These are phyloP conservation scores for Gymnarchus niloticus DNA, from an alignment of 2,113 vertebrate species.

Conservation along the genomic window DNA sequence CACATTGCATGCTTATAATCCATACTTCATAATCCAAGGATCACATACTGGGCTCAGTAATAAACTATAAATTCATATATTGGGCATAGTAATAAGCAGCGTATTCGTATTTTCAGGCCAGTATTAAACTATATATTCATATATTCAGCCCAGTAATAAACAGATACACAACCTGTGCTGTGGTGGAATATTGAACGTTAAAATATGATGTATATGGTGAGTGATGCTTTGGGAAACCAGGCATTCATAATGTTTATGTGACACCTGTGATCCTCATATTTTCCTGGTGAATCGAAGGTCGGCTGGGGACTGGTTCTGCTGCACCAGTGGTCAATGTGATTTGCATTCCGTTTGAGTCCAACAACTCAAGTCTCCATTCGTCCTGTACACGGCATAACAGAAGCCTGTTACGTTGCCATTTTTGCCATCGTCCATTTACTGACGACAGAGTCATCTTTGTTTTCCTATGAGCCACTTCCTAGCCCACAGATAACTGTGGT, in stretches of 20 bases:
- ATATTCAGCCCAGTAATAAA: background rate
- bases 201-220: background rate
- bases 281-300: background rate
- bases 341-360: too few relatives aligned
- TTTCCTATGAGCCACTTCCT: background rate
- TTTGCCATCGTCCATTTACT: background rate
- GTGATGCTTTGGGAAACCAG: background rate
- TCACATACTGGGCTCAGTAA: background rate
- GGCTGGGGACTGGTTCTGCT: background rate
- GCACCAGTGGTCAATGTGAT: background rate
- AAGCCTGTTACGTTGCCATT: background rate
- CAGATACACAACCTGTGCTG: background rate
- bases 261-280: background rate
- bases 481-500: background rate
- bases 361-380: too few relatives aligned
- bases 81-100: background rate
- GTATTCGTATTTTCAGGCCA: background rate
- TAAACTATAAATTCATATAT: background rate
- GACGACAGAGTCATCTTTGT: background rate
- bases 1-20: background rate
- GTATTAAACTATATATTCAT: background rate
- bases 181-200: background rate
- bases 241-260: conserved; percentile 5
- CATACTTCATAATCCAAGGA: background rate
- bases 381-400: background rate